phyloP scores from a whole-genome alignment of 2,113 vertebrate genomes.

The Odontophorus gujanensis region DNA sequence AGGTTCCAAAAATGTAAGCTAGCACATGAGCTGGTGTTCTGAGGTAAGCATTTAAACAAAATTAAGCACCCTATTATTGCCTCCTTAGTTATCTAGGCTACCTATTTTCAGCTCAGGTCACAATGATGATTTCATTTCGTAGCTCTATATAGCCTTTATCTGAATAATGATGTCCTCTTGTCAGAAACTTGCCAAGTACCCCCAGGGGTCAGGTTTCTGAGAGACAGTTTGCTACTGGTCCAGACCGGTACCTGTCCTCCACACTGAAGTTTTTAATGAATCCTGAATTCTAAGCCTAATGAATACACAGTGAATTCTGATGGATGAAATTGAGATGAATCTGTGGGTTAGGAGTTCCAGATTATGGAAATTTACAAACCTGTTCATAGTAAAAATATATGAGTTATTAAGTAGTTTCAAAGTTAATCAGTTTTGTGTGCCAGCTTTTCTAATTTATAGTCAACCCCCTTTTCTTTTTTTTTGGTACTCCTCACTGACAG shows the following conservation, averaged over 20 bases:
- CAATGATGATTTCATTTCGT: not conserved
- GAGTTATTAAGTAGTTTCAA: not conserved
- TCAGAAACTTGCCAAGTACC: not conserved
- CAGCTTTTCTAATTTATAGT: not conserved
- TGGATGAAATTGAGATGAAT: not conserved
- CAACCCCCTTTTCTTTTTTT: not conserved
- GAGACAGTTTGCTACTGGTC: not conserved
- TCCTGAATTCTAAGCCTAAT: not conserved
- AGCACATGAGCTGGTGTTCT: not conserved
- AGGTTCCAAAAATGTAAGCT: not conserved
- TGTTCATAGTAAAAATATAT: not conserved
- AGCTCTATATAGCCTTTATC: not conserved
- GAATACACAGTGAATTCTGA: not conserved
- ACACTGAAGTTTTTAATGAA: not conserved
- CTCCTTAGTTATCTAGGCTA: not conserved
- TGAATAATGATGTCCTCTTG: not conserved
- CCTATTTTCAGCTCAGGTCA: not conserved
- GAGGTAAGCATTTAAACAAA: not conserved
- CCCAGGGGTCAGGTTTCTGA: not conserved
- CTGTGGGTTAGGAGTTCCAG: not conserved
- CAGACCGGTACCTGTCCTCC: not conserved
- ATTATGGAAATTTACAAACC: not conserved
- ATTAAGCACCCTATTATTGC: not conserved
- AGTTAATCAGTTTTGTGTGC: accelerated
- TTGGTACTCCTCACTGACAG: not conserved